Evolutionary conservation across 2,888 invertebrate genomes (phyloP).

Genomic region (Sarcophaga carnaria): DNA sequence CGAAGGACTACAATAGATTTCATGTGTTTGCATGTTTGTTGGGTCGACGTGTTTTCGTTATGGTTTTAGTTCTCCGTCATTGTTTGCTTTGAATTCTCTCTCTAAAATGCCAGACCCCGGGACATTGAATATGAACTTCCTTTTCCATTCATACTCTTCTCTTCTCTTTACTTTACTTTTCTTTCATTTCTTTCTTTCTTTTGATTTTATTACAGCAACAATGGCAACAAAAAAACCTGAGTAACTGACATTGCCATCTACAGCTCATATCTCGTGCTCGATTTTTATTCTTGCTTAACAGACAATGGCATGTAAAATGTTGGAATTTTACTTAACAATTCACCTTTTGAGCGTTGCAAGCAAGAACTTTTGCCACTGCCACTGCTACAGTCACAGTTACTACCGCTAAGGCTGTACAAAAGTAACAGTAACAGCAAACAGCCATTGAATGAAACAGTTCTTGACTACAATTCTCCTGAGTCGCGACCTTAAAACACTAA

Average conservation of each 20-base stretch:
- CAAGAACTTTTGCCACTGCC: conserved; percentile 22
- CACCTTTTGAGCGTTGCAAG: conserved; percentile 56
- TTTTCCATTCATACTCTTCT: not conserved
- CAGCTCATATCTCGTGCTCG: not conserved
- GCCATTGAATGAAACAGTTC: conserved; percentile 8
- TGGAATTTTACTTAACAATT: conserved; percentile 64
- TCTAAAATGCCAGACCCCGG: conserved; percentile 23
- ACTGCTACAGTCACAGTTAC: not conserved
- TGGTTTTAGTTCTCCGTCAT: conserved; percentile 6
- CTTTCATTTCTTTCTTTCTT: too few species aligned
- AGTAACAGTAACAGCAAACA: too few species aligned
- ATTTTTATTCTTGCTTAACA: conserved; percentile 41
- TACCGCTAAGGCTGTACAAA: too few species aligned
- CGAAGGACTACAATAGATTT: conserved; percentile 22
- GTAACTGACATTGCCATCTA: not conserved
- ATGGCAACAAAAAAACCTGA: not conserved
- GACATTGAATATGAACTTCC: conserved; percentile 34
- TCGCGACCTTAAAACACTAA: conserved; percentile 61
- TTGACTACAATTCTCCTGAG: conserved; percentile 51
- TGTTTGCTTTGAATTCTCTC: conserved; percentile 30
- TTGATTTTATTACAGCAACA: not conserved
- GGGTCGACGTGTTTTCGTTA: not conserved
- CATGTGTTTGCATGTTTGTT: not conserved
- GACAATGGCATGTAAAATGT: conserved; percentile 59
- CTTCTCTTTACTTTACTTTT: not conserved